phyloP scores from a whole-genome alignment of 1,140 invertebrate genomes.

The Pseudomyrmex gracilis region DNA sequence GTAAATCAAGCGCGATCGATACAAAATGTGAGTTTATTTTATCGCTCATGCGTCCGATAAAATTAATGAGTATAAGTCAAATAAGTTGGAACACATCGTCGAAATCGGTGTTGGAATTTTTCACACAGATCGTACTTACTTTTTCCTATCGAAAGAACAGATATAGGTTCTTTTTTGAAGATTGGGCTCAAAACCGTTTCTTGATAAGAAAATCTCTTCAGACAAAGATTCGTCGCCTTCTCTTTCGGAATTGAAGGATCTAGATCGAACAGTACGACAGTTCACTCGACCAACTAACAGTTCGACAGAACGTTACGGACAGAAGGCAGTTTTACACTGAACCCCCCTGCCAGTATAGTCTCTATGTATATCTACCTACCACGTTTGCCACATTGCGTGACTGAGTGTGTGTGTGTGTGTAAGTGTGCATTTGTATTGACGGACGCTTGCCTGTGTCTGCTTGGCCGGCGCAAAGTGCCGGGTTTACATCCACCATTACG shows the following conservation, averaged over 20 bases:
- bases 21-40: too few species aligned
- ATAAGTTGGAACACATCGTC: background rate
- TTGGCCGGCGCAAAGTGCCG: conserved; percentile 19
- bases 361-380: conserved; percentile 80
- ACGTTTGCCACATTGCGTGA: conserved; percentile 69
- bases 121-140: conserved; percentile 3
- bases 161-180: background rate
- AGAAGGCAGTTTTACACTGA: conserved; percentile 84
- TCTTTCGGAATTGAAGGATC: background rate
- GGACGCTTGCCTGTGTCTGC: background rate
- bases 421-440: background rate
- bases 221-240: background rate
- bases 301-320: conserved; percentile 73
- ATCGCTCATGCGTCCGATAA: background rate
- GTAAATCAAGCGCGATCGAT: too few species aligned
- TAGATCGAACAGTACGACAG: background rate
- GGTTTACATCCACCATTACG: background rate
- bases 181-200: background rate
- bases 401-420: conserved; percentile 14
- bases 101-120: conserved; percentile 1
- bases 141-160: background rate
- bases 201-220: conserved; percentile 8
- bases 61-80: background rate
- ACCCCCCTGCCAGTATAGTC: conserved; percentile 78
- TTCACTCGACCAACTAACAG: conserved; percentile 31